Evolutionary conservation across 2,888 invertebrate species (phyloP).

Genomic region (Calliopum simillimum): DNA sequence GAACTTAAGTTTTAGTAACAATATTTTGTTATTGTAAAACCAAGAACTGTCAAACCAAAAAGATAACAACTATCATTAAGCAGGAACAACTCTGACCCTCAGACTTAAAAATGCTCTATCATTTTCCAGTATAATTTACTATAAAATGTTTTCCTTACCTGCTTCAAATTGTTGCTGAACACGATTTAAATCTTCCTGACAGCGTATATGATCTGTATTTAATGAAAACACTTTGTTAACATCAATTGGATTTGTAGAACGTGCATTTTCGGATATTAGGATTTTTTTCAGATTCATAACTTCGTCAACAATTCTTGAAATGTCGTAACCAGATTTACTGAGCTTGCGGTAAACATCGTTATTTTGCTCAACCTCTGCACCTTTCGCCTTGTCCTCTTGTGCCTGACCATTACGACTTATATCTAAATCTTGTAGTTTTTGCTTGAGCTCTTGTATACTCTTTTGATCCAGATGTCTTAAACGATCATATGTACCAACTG

Average conservation of each 20-base stretch:
- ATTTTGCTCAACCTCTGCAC: neutral
- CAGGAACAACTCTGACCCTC: too few relatives aligned
- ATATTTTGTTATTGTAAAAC: too few relatives aligned
- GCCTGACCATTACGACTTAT: neutral
- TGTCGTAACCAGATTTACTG: conserved; percentile 55
- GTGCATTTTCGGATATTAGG: conserved; percentile 72
- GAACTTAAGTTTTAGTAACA: too few relatives aligned
- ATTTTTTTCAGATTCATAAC: conserved; percentile 75
- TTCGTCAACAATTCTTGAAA: conserved; percentile 73
- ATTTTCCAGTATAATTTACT: too few relatives aligned
- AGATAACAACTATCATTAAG: too few relatives aligned
- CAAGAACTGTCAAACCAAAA: too few relatives aligned
- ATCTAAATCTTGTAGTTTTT: conserved; percentile 58
- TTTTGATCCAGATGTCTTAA: conserved; percentile 78
- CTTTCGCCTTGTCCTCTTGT: neutral
- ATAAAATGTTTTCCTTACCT: conserved; percentile 21
- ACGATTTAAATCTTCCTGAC: conserved; percentile 74
- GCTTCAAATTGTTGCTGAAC: conserved; percentile 77
- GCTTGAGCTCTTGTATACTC: conserved; percentile 74
- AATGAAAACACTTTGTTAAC: conserved; percentile 70
- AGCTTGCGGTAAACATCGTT: neutral
- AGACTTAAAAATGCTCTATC: too few relatives aligned
- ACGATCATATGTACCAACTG: conserved; percentile 82
- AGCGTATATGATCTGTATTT: conserved; percentile 69
- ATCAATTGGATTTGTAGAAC: conserved; percentile 73